Base-by-base conservation (phyloP, 2,888 invertebrate genomes). In the Cyclophora albipunctata region DNA sequence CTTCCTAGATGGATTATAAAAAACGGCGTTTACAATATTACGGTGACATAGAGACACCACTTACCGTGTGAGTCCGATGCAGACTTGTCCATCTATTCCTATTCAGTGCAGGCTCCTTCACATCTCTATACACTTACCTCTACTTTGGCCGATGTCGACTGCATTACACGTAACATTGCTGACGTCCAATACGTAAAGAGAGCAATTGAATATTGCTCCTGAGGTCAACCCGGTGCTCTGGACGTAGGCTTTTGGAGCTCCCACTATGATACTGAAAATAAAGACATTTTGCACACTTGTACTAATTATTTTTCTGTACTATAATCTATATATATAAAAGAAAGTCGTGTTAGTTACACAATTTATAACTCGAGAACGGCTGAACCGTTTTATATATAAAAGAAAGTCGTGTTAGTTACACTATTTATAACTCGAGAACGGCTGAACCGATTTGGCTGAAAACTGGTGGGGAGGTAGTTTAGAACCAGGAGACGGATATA, bases 191-290 rank as follows among this genome's bases (percentile, higher is more conserved):
- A 64, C 51, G 0, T 49, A 5, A 2, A 76, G 41, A 2, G 71
- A 59, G 50, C 85, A 84, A 3, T 62, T 61, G 57, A 75, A 84
- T 2, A 81, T 75, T 0, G 62, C 50, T 2, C 84, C 84, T 0
- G 77, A 58, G n/a, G 64, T 52, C 2, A 70, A 62, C 0, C 47
- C 43, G 0, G 54, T 50, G 0, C 51, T 37, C 5, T 61, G 59
- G 37, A 62, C 69, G 2, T 48, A 54, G 0, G 82, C 74, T 58
- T 78, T 83, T 0, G 84, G 84, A 4, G 85, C 85, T 1, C 85
- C 83, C 0, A 85, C 71, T 43, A 78, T 54, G 0, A 84, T 59
- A 1, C 84, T 84, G 69, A 6, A 66, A 70, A 7, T 45, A 33
- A 20, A 42, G 34, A 34, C 50, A 45, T 7, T 3, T 6, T 34